A percentile compares a stretch with the other conserved stretches of the same genome.
These are phyloP conservation scores for Caradrina clavipalpis DNA, from an alignment of 2,888 invertebrate species.

Conservation along the genomic window DNA sequence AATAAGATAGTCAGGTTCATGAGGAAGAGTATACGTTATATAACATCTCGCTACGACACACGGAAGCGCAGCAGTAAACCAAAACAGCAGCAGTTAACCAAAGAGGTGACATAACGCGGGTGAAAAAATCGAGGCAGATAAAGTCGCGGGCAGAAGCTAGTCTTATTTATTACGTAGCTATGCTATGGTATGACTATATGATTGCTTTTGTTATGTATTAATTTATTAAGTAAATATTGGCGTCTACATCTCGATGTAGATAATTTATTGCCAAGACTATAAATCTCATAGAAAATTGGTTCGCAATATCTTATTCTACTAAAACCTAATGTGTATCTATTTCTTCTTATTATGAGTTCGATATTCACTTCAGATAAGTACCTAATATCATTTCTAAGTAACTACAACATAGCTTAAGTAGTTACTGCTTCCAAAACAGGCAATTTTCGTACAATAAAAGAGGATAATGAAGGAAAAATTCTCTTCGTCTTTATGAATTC, in stretches of 20 bases:
- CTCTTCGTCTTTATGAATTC: constrained; percentile 15
- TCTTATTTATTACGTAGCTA: neutral
- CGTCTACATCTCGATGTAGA: neutral
- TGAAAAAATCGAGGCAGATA: too few relatives aligned
- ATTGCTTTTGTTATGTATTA: neutral
- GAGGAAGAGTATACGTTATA: too few relatives aligned
- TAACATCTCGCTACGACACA: too few relatives aligned
- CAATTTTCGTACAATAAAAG: neutral
- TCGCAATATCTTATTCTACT: neutral
- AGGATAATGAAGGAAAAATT: constrained; percentile 13
- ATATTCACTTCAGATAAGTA: neutral
- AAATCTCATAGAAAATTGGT: neutral
- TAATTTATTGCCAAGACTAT: neutral
- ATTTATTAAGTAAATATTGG: constrained; percentile 5
- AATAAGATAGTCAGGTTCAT: too few relatives aligned
- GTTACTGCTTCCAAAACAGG: neutral
- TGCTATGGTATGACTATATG: neutral
- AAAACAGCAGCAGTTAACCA: too few relatives aligned
- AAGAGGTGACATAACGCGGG: too few relatives aligned
- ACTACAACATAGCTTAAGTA: neutral
- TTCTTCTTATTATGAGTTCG: neutral
- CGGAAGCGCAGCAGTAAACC: too few relatives aligned
- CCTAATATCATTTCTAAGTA: neutral
- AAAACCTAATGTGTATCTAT: neutral
- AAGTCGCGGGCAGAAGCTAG: too few relatives aligned